phyloP scores from a whole-genome alignment of 2,113 vertebrate genomes.

The Mystacornis crossleyi region DNA sequence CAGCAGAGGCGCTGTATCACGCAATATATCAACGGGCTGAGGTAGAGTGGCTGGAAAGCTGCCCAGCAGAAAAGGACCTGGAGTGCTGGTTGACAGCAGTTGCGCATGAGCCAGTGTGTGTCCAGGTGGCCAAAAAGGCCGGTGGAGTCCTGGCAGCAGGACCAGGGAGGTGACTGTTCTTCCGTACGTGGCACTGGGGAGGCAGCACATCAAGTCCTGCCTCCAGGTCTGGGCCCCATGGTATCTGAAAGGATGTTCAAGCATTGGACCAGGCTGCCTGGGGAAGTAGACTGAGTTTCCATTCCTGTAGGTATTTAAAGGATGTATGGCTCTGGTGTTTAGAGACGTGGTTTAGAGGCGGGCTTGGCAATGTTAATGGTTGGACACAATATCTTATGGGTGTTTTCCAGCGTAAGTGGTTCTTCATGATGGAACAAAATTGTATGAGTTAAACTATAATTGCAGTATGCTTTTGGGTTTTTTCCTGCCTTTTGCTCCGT shows the following conservation, averaged over 20 bases:
- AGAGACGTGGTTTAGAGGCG: neutral
- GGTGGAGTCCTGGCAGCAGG: too few relatives aligned
- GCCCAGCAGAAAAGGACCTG: fast-evolving
- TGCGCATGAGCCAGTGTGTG: too few relatives aligned
- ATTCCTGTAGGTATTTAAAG: too few relatives aligned
- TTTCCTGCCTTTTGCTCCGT: neutral
- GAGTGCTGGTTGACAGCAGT: too few relatives aligned
- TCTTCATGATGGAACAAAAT: neutral
- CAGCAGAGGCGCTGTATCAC: fast-evolving
- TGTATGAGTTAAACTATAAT: neutral
- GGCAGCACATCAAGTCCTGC: too few relatives aligned
- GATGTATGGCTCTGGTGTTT: neutral
- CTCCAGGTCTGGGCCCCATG: too few relatives aligned
- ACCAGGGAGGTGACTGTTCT: too few relatives aligned
- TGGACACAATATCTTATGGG: neutral
- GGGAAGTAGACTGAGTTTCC: too few relatives aligned
- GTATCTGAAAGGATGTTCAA: too few relatives aligned
- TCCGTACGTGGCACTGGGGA: too few relatives aligned
- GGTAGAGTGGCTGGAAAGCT: neutral
- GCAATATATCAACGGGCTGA: neutral
- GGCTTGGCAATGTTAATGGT: neutral
- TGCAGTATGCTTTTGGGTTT: neutral
- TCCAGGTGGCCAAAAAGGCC: too few relatives aligned
- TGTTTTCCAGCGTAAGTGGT: neutral
- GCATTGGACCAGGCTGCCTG: too few relatives aligned